phyloP scores from a whole-genome alignment of 2,888 invertebrate species.

The Oasisia sp. region DNA sequence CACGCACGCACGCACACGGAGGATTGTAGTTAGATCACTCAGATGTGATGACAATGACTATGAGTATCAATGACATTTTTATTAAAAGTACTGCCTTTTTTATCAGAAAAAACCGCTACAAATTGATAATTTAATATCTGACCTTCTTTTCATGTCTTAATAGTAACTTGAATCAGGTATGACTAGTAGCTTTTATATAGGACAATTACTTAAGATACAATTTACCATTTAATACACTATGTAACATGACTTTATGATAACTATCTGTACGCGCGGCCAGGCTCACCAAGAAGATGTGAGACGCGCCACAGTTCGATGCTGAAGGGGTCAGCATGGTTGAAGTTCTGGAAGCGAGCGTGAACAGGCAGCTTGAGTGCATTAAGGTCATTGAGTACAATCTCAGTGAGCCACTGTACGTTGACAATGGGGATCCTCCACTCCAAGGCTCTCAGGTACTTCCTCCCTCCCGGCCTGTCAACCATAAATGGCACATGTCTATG shows the following conservation, averaged over 20 bases:
- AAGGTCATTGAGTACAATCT: conserved; percentile 88
- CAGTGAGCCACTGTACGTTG: conserved; percentile 92
- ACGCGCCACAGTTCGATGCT: conserved; percentile 74
- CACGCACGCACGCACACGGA: too few species aligned
- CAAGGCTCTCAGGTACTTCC: conserved; percentile 87
- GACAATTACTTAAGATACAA: too few species aligned
- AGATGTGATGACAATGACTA: too few species aligned
- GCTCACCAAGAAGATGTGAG: conserved; percentile 90
- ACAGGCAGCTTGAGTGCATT: conserved; percentile 73
- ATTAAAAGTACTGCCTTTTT: too few species aligned
- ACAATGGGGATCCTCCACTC: conserved; percentile 93
- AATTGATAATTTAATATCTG: too few species aligned
- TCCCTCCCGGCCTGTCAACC: conserved; percentile 79
- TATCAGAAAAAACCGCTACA: too few species aligned
- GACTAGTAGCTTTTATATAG: too few species aligned
- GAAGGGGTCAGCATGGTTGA: conserved; percentile 72
- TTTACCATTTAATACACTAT: too few species aligned
- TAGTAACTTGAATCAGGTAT: too few species aligned
- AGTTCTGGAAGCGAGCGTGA: conserved; percentile 81
- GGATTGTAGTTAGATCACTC: too few species aligned
- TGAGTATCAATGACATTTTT: too few species aligned
- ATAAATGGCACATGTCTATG: not conserved
- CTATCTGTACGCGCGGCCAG: not conserved
- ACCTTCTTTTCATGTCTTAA: too few species aligned
- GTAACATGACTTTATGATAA: not conserved